Evolutionary conservation across 2,888 invertebrate species (phyloP), one percentile per base, ranked within the genome.

Genomic region (Carterocephalus palaemon): DNA sequence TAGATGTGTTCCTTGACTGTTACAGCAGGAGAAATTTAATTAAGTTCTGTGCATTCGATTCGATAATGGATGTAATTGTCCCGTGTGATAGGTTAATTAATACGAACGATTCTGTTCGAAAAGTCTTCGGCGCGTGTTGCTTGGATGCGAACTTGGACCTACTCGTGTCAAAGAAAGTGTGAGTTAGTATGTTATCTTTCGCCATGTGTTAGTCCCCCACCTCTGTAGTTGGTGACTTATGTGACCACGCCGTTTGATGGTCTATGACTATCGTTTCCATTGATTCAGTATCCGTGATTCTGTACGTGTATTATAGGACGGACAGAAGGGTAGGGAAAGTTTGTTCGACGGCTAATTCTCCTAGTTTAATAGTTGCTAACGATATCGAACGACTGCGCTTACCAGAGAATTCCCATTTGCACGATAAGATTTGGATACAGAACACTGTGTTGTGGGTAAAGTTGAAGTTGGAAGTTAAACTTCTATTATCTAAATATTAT

Each of bases 341-440:
- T 41, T 19, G 41, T 33, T 24, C 17, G 41, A 24, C 32, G 41
- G 31, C 8, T 32, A 41, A 41, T 41, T 41, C 23, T 29, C 17
- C 20, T 17, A 32, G 32, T 32, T 41, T 41, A 32, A 32, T 32
- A 32, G 31, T 41, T 41, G 32, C 24, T 24, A 32, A 40, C 40
- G 32, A 23, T 24, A 32, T 24, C 16, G 23, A 40, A 22, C 31
- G 23, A 32, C 17, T 12, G 15, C 31, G 17, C 32, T 32, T 10
- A 32, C 23, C 9, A 40, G 8, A 12, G n/a, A 3, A 16, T 8
- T 9, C 8, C 9, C 29, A 16, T 29, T 29, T 29, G 16, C 29
- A 3, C 10, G 26, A 26, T 26, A 26, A 29, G 15, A 29, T 16
- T n/a, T 28, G 8, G 16, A 8, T 29, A 8, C 29, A 8, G 5